These are phyloP conservation scores for Aphelinus atriplicis DNA, from an alignment of 1,140 invertebrate genomes.

Conservation along the genomic window DNA sequence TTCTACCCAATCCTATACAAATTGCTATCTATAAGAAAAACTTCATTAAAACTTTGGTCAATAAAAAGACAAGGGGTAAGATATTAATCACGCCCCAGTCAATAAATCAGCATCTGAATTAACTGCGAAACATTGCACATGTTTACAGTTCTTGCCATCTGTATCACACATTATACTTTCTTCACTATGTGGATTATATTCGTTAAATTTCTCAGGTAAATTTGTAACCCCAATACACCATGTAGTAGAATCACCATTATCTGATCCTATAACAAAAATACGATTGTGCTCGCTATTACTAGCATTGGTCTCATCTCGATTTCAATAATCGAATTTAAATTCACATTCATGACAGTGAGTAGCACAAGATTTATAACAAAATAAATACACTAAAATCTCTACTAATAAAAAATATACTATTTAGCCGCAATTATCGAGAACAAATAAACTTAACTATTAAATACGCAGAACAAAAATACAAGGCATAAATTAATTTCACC, in stretches of 20 bases:
- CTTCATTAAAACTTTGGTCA: not conserved
- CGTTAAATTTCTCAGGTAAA: conserved; percentile 42
- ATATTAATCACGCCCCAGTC: conserved; percentile 11
- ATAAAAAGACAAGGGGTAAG: too few species aligned
- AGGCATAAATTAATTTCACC: too few species aligned
- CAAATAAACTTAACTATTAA: too few species aligned
- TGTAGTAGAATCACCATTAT: conserved; percentile 2
- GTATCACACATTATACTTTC: conserved; percentile 49
- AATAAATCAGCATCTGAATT: conserved; percentile 44
- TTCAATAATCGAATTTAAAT: too few species aligned
- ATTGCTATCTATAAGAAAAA: not conserved
- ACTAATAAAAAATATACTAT: too few species aligned
- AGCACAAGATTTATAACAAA: too few species aligned
- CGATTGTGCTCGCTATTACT: not conserved
- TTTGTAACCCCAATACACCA: conserved; percentile 27
- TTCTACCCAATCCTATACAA: too few species aligned
- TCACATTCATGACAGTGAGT: too few species aligned
- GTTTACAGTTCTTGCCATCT: conserved; percentile 50
- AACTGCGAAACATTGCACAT: conserved; percentile 48
- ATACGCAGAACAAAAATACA: too few species aligned
- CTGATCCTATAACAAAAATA: conserved; percentile 21
- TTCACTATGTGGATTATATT: conserved; percentile 46
- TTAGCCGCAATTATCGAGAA: too few species aligned
- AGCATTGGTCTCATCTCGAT: too few species aligned
- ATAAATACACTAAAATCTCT: too few species aligned